Conservation (phyloP, 2,113 vertebrate species). For the Carollia perspicillata region DNA sequence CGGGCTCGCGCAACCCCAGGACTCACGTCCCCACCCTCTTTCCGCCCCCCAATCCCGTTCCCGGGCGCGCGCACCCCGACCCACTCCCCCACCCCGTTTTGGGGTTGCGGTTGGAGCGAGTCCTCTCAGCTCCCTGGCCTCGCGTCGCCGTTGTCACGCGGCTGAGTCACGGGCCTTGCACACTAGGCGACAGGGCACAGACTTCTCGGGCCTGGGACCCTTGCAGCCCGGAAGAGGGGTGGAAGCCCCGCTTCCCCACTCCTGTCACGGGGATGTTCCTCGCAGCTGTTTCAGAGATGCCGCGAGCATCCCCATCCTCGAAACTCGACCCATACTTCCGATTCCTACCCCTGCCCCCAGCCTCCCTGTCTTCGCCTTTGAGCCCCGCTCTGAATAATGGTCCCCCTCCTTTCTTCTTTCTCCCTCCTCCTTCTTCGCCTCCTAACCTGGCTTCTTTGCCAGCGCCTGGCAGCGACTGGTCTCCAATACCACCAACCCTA, state of each 20-base stretch:
- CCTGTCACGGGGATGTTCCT: not conserved
- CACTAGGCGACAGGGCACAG: not conserved
- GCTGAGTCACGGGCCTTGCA: slow-evolving; percentile 9
- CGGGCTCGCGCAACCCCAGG: not conserved
- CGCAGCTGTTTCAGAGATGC: not conserved
- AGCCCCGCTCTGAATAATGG: not conserved
- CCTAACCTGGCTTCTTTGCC: not conserved
- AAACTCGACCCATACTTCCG: too few relatives aligned
- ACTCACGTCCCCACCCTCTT: not conserved
- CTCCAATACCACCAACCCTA: too few relatives aligned
- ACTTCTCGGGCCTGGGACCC: not conserved
- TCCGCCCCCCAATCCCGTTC: not conserved
- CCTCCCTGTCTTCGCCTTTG: not conserved
- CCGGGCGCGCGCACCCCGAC: slow-evolving; percentile 41
- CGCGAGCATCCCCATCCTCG: not conserved
- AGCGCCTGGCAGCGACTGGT: not conserved
- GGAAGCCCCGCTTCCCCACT: not conserved
- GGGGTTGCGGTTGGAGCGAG: not conserved
- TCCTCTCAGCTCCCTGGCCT: not conserved
- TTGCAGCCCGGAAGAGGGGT: not conserved
- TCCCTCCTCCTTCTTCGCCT: not conserved
- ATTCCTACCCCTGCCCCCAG: not conserved
- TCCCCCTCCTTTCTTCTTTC: too few relatives aligned
- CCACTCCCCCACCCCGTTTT: not conserved
- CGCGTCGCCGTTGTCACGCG: not conserved